phyloP scores from a whole-genome alignment of 1,140 invertebrate genomes.

The Tetramorium simillimum region DNA sequence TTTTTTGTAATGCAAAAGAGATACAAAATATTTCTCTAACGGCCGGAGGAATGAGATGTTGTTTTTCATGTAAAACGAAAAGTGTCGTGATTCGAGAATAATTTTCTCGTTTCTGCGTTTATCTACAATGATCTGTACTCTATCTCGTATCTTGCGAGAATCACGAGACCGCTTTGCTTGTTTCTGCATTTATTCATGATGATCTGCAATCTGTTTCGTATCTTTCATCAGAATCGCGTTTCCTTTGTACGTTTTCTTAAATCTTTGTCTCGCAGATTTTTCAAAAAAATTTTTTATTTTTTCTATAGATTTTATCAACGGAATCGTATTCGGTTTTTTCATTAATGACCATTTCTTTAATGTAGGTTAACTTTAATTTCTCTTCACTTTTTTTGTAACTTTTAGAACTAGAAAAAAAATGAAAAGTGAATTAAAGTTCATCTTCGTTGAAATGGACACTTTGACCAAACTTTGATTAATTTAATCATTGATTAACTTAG shows the following conservation, averaged over 20 bases:
- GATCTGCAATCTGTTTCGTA: not conserved
- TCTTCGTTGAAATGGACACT: too few relatives aligned
- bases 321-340: too few relatives aligned
- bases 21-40: not conserved
- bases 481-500: too few relatives aligned
- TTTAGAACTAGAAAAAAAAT: too few relatives aligned
- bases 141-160: not conserved
- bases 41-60: not conserved
- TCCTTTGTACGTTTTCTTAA: not conserved
- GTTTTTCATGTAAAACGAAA: not conserved
- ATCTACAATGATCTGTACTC: not conserved
- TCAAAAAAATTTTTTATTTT: not conserved
- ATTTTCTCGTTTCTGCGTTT: not conserved
- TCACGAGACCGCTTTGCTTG: not conserved
- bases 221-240: not conserved
- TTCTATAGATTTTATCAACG: too few relatives aligned
- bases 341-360: too few relatives aligned
- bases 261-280: not conserved
- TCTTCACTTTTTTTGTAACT: too few relatives aligned
- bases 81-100: not conserved
- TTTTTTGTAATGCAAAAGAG: too few relatives aligned
- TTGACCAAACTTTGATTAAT: too few relatives aligned
- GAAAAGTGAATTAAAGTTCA: too few relatives aligned
- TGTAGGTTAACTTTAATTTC: too few relatives aligned
- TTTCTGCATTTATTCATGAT: not conserved